Evolutionary conservation across 2,888 invertebrate species (phyloP), one percentile per base, ranked within the genome.

Genomic region (Acronicta aceris): DNA sequence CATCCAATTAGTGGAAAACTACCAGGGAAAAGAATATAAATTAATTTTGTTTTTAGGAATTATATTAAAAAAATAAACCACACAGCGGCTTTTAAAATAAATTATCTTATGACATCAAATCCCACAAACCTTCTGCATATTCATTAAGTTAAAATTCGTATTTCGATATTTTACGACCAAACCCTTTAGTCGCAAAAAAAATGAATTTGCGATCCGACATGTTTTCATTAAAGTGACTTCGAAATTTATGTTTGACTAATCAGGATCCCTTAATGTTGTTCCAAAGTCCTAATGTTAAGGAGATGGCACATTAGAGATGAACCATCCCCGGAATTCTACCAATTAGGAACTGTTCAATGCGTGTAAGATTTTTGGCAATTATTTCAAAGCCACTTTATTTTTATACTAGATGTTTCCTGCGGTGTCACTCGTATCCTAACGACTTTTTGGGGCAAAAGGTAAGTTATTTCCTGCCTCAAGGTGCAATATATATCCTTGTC

Each of bases 231-330:
- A 76, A 80, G 76, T 56, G 69, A 70, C 58, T 66, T 72, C 65
- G 55, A 76, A 84, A 88, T 87, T 85, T 86, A 88, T 86, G 80
- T 81, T 85, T 81, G 76, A 81, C 85, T 87, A 90, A 90, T 89
- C 87, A 84, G 81, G 83, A 84, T 82, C 79, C 72, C 78, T 85
- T 87, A 86, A 75, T 81, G 76, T 50, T 57, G 69, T 69, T 68
- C 65, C 61, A 45, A 76, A 81, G 64, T 73, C 74, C 59, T 64
- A 30, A 42, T 59, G 33, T 69, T 30, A 77, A 21, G 64, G 59
- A 55, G 56, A 27, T 17, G 47, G 17, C 59, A 66, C 61, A 67
- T 50, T 30, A 25, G n/a, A 4, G 52, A 15, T 16, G 12, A 9
- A 2, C 13, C 16, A 41, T 33, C 13, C 12, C 56, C 58, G 27